phyloP scores from a whole-genome alignment of 30 jellyfish, hydroid and myxozoan genomes.

The Rhopilema esculentum region DNA sequence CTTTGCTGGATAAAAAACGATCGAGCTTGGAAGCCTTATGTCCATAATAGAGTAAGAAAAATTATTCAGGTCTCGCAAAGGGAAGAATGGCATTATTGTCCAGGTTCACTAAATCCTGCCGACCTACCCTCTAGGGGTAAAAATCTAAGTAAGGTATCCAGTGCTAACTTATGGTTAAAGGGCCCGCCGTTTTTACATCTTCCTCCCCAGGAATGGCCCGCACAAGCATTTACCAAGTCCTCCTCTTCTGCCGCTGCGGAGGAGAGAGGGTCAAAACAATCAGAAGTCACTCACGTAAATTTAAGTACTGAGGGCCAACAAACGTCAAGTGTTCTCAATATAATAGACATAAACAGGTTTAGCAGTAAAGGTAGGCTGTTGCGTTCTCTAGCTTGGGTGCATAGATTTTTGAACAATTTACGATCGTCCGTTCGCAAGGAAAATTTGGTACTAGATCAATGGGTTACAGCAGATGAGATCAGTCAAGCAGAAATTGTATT shows the following conservation, averaged over 20 bases:
- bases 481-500: slow-evolving; percentile 16
- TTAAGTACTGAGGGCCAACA: background rate
- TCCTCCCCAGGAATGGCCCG: slow-evolving; percentile 20
- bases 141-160: background rate
- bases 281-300: slow-evolving; percentile 9
- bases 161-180: slow-evolving; percentile 24
- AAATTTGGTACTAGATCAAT: background rate
- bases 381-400: slow-evolving; percentile 34
- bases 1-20: slow-evolving; percentile 42
- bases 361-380: slow-evolving; percentile 9
- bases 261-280: slow-evolving; percentile 4
- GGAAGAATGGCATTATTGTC: slow-evolving; percentile 37
- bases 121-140: slow-evolving; percentile 26
- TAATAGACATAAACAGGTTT: slow-evolving; percentile 20
- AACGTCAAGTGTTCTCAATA: background rate
- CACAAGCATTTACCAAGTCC: background rate
- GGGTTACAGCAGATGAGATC: slow-evolving; percentile 10
- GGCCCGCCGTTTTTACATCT: slow-evolving; percentile 20
- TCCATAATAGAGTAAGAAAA: slow-evolving; percentile 16
- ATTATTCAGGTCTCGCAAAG: slow-evolving; percentile 6
- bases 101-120: slow-evolving; percentile 39
- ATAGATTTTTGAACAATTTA: slow-evolving; percentile 4
- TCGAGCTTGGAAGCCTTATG: slow-evolving; percentile 10
- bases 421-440: background rate
- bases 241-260: slow-evolving; percentile 24